These are phyloP conservation scores for Columba guinea DNA, from an alignment of 2,797 vertebrate species.

Conservation along the genomic window DNA sequence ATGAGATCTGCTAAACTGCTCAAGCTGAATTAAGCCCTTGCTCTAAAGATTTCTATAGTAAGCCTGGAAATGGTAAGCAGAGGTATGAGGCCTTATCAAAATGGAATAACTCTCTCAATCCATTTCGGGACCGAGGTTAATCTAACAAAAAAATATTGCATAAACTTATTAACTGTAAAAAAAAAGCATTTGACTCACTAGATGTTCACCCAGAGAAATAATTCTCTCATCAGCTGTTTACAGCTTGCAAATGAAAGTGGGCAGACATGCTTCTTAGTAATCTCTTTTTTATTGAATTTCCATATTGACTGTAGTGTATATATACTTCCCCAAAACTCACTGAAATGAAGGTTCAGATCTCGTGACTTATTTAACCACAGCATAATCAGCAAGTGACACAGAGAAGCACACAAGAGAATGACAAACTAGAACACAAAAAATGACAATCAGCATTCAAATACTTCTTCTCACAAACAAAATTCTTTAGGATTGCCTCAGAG, in stretches of 20 bases:
- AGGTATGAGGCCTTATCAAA: background rate
- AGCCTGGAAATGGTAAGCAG: background rate
- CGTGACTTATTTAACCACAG: background rate
- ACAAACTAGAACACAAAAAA: background rate
- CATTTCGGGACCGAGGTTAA: background rate
- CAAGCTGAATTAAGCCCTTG: background rate
- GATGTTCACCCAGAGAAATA: background rate
- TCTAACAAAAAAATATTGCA: background rate
- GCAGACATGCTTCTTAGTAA: conserved; percentile 7
- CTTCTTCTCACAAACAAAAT: background rate
- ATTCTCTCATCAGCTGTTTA: conserved; percentile 6
- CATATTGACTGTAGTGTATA: background rate
- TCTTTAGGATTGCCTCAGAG: background rate
- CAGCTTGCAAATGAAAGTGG: background rate
- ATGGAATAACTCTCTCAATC: background rate
- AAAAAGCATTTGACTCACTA: background rate
- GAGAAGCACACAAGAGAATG: background rate
- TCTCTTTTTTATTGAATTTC: conserved; percentile 23
- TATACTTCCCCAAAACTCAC: background rate
- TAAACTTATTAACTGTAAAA: background rate
- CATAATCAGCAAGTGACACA: background rate
- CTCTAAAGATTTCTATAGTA: background rate
- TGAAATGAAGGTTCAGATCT: background rate
- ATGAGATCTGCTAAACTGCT: background rate
- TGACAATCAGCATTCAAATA: background rate